A percentile compares a stretch with the other conserved stretches of the same genome.
These are phyloP conservation scores for Protosalanx chinensis DNA, from an alignment of 2,797 vertebrate genomes.

Conservation along the genomic window DNA sequence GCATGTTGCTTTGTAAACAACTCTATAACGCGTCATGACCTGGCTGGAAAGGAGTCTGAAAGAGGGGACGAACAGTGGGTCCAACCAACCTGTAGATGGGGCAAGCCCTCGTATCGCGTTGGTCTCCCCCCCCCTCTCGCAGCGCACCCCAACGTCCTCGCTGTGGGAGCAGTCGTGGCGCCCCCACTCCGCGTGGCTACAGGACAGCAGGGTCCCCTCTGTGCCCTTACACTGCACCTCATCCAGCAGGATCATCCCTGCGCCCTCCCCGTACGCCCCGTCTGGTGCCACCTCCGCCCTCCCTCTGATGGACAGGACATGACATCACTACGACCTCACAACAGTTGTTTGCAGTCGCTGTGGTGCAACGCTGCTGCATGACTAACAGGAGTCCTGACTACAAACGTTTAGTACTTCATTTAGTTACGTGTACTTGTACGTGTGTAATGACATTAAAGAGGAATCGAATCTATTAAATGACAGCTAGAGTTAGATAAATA, in stretches of 20 bases:
- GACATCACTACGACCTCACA: neutral
- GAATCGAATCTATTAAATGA: no score
- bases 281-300: constrained; percentile 52
- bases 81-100: constrained; percentile 44
- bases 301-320: constrained; percentile 54
- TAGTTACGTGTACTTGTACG: no score
- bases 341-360: neutral
- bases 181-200: constrained; percentile 78
- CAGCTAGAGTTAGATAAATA: no score
- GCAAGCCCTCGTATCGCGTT: constrained; percentile 49
- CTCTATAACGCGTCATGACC: no score
- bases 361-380: no score
- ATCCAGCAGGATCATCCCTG: constrained; percentile 82
- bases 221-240: constrained; percentile 81
- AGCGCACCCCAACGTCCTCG: constrained; percentile 82
- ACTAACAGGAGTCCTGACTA: no score
- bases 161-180: constrained; percentile 89
- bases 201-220: constrained; percentile 78
- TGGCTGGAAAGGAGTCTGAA: neutral
- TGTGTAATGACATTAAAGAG: no score
- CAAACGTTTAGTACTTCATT: no score
- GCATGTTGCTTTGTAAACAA: no score
- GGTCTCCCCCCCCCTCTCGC: constrained; percentile 62
- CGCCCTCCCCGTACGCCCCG: constrained; percentile 71
- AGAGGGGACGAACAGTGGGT: neutral